A percentile compares a stretch with the other conserved stretches of the same genome.
These are phyloP conservation scores for Ariopsis seemanni DNA, from an alignment of 2,113 vertebrate genomes.

Conservation along the genomic window DNA sequence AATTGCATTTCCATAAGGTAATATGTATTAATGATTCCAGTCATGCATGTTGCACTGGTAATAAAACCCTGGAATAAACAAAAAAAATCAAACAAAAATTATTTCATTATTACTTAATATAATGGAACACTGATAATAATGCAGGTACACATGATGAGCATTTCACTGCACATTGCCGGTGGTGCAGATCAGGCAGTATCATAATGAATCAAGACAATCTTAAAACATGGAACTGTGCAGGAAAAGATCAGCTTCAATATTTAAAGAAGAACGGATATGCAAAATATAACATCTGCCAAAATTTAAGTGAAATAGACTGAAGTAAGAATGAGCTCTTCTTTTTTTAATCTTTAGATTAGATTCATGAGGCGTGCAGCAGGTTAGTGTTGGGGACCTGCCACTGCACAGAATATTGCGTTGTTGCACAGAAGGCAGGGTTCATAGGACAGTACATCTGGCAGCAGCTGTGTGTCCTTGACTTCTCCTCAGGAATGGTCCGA, in stretches of 20 bases:
- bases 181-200: background rate
- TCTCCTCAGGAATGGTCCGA: conserved; percentile 1
- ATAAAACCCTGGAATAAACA: background rate
- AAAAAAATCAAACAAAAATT: background rate
- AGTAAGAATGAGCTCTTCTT: background rate
- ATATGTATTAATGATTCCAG: background rate
- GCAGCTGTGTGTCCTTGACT: conserved; percentile 14
- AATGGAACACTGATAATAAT: background rate
- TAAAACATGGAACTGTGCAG: background rate
- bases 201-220: background rate
- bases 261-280: background rate
- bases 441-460: conserved; percentile 19
- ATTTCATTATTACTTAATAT: background rate
- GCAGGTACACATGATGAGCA: background rate
- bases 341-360: background rate
- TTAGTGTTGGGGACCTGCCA: background rate
- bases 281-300: background rate
- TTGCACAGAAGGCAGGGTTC: conserved; percentile 20
- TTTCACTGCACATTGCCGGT: background rate
- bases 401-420: background rate
- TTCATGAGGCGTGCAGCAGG: background rate
- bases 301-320: background rate
- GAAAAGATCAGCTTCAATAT: background rate
- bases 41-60: background rate
- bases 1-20: background rate